Conservation (phyloP, 2,113 vertebrate genomes). For the Otis tarda region DNA sequence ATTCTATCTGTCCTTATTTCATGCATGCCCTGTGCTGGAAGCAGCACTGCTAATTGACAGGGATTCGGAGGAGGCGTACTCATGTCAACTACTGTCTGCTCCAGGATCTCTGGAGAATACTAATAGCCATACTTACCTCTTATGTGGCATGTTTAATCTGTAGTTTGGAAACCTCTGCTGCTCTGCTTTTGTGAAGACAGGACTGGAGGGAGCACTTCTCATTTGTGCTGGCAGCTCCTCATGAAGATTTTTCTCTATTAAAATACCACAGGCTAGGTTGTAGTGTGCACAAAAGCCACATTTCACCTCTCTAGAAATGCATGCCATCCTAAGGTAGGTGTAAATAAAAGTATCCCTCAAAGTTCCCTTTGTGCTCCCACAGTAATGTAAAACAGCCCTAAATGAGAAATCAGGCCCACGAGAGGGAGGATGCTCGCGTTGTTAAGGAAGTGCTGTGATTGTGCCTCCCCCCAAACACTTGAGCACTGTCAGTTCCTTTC, state of each 20-base stretch:
- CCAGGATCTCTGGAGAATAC: neutral
- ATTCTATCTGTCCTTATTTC: neutral
- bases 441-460: neutral
- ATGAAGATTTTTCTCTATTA: neutral
- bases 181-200: neutral
- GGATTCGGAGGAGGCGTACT: neutral
- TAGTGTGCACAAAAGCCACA: neutral
- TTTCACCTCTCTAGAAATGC: neutral
- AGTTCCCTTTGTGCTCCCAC: neutral
- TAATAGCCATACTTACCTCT: neutral
- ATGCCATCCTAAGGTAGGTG: neutral
- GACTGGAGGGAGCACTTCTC: neutral
- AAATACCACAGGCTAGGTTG: neutral
- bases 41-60: neutral
- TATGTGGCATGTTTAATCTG: neutral
- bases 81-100: neutral
- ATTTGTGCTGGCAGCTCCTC: neutral
- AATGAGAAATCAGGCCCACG: neutral
- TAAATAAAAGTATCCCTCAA: neutral
- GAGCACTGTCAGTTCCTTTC: neutral
- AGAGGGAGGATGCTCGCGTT: neutral
- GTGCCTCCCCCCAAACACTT: neutral
- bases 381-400: neutral
- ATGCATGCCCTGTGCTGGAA: neutral
- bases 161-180: neutral